phyloP scores from a whole-genome alignment of 2,888 invertebrate genomes.

The Clanis bilineata region DNA sequence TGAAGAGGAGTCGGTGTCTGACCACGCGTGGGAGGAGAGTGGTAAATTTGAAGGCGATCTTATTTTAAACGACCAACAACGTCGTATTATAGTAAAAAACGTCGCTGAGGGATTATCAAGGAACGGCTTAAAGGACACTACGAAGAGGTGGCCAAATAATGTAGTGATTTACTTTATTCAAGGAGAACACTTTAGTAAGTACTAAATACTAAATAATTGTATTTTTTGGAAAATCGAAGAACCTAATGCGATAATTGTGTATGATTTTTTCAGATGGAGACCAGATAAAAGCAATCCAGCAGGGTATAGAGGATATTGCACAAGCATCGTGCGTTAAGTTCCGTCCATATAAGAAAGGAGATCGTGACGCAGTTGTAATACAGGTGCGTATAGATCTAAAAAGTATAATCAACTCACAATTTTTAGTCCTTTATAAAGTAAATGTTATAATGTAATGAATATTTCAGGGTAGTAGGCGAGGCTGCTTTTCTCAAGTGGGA shows the following conservation, averaged over 20 bases:
- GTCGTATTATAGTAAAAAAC: slow-evolving; percentile 65
- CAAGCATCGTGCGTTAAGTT: slow-evolving; percentile 76
- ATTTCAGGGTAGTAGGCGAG: slow-evolving; percentile 65
- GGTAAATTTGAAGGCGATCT: slow-evolving; percentile 81
- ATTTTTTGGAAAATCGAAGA: not conserved
- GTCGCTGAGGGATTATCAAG: slow-evolving; percentile 70
- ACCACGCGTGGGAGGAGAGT: slow-evolving; percentile 76
- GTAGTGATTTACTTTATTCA: slow-evolving; percentile 73
- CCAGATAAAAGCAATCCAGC: slow-evolving; percentile 70
- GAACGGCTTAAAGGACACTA: slow-evolving; percentile 69
- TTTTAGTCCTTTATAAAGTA: not conserved
- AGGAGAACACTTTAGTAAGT: slow-evolving; percentile 74
- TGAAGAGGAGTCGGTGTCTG: slow-evolving; percentile 58
- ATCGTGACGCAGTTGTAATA: slow-evolving; percentile 74
- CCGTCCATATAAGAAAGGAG: slow-evolving; percentile 68
- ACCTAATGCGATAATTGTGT: not conserved
- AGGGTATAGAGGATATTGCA: slow-evolving; percentile 72
- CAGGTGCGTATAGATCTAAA: slow-evolving; percentile 53
- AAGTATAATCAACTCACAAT: not conserved
- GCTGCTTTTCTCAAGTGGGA: slow-evolving; percentile 78
- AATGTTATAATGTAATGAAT: not conserved
- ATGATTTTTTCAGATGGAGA: slow-evolving; percentile 48
- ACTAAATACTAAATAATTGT: too few relatives aligned
- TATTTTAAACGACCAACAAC: slow-evolving; percentile 70
- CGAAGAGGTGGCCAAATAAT: slow-evolving; percentile 74